Evolutionary conservation across 2,797 vertebrate genomes (phyloP).

Genomic region (Aphelocoma californica): DNA sequence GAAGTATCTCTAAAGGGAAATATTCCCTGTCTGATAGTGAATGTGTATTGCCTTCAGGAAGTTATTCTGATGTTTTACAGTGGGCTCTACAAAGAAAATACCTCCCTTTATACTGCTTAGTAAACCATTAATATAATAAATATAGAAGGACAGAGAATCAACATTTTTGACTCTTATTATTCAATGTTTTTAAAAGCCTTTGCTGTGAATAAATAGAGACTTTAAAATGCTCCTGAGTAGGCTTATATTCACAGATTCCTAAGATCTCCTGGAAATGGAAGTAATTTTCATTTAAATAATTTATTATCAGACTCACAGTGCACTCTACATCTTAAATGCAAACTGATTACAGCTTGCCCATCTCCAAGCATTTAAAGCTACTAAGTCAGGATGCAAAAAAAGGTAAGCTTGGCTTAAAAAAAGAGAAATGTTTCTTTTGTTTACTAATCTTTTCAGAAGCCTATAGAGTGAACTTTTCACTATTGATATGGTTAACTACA

Average conservation of each 20-base stretch:
- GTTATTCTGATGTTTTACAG: background rate
- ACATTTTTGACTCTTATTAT: background rate
- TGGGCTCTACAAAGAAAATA: background rate
- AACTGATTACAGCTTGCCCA: background rate
- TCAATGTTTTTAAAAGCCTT: background rate
- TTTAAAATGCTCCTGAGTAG: background rate
- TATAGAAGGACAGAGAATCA: background rate
- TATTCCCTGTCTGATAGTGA: background rate
- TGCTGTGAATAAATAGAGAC: background rate
- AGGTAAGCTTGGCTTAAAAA: background rate
- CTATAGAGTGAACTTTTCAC: background rate
- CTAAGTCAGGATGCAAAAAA: background rate
- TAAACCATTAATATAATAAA: background rate
- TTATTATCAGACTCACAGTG: background rate
- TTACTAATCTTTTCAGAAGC: background rate
- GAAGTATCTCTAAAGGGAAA: background rate
- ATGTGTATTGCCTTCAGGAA: background rate
- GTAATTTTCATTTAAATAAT: conserved; percentile 30
- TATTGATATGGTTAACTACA: background rate
- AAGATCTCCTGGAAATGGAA: background rate
- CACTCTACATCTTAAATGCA: background rate
- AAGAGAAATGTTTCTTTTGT: background rate
- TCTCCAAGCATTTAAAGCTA: background rate
- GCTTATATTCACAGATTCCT: background rate
- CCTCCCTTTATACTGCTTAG: background rate